phyloP scores from a whole-genome alignment of 2,888 invertebrate genomes.

The Thymelicus acteon region DNA sequence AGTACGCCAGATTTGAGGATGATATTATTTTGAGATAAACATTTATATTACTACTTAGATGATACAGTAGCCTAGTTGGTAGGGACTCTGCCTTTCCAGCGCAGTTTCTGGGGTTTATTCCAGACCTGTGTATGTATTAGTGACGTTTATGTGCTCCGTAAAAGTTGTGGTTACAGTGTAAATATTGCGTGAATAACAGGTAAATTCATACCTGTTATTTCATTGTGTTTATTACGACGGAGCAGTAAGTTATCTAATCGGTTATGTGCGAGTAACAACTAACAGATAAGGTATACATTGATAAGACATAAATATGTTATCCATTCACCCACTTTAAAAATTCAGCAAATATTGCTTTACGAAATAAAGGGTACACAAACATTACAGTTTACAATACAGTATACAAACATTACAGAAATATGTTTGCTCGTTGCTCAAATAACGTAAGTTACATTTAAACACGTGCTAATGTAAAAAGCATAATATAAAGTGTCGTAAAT shows the following conservation, averaged over 20 bases:
- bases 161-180: not conserved
- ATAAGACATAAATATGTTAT: conserved; percentile 56
- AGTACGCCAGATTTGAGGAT: not conserved
- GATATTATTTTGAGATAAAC: no score
- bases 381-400: not conserved
- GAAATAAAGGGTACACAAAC: not conserved
- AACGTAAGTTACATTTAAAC: not conserved
- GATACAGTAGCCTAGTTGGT: no score
- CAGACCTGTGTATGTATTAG: no score
- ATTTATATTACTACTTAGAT: no score
- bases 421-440: conserved; percentile 10
- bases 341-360: conserved; percentile 22
- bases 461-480: conserved; percentile 14
- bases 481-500: conserved; percentile 23
- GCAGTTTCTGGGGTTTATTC: no score
- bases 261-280: conserved; percentile 41
- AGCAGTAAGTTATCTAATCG: conserved; percentile 59
- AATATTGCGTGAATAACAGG: not conserved
- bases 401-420: not conserved
- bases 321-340: conserved; percentile 51
- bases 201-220: not conserved
- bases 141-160: not conserved
- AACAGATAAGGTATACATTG: conserved; percentile 53
- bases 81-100: no score
- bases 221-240: conserved; percentile 34